These are phyloP conservation scores for Potamarius usumacintae DNA, from an alignment of 2,113 vertebrate species.

Conservation along the genomic window DNA sequence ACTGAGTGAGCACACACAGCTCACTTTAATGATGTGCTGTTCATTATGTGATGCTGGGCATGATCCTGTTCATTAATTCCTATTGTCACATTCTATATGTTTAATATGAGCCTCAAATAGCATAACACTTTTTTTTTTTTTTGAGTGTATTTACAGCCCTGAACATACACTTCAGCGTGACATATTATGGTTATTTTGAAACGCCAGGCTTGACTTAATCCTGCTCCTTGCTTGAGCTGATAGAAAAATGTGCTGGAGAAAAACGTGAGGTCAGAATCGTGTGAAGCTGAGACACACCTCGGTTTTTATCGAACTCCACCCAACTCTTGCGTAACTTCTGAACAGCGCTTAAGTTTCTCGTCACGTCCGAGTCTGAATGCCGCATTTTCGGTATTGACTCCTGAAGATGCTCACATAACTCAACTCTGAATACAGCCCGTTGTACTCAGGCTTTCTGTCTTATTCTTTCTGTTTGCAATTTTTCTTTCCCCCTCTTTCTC, in stretches of 20 bases:
- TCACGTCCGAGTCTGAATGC: not conserved
- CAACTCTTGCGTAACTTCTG: not conserved
- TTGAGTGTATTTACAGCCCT: not conserved
- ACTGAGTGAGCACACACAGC: not conserved
- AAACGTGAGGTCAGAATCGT: not conserved
- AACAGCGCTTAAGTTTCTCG: not conserved
- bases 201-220: not conserved
- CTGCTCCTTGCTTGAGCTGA: not conserved
- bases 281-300: not conserved
- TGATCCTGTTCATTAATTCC: too few relatives aligned
- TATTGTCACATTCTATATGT: not conserved
- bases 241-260: not conserved
- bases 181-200: not conserved
- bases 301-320: not conserved
- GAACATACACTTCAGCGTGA: not conserved
- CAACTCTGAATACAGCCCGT: not conserved
- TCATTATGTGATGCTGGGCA: not conserved
- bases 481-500: not conserved
- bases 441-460: not conserved
- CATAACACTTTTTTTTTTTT: not conserved
- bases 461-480: conserved; percentile 1
- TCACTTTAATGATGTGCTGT: not conserved
- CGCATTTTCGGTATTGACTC: not conserved
- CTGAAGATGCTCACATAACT: not conserved
- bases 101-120: not conserved